Conservation (phyloP, 2,888 invertebrate genomes). For the Oscheius sp. region DNA sequence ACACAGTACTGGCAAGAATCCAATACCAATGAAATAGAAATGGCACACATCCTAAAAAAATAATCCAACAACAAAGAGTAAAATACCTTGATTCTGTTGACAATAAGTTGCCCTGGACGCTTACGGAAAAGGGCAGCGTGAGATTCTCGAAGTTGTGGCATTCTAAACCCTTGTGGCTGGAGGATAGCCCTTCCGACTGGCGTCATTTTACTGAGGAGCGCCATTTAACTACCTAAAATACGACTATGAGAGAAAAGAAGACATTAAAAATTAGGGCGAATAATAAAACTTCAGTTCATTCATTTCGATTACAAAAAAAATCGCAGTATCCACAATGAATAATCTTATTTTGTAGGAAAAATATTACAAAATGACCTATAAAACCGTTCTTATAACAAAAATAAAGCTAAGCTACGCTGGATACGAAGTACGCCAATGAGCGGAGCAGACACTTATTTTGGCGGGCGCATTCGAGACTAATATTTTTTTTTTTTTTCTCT, state of each 20-base stretch:
- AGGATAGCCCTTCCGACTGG: conserved; percentile 37
- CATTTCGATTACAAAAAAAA: no score
- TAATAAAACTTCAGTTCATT: no score
- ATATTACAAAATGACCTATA: no score
- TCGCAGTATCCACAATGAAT: no score
- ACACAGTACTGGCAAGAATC: conserved; percentile 58
- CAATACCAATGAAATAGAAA: conserved; percentile 66
- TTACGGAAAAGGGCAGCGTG: conserved; percentile 65
- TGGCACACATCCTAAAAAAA: conserved; percentile 57
- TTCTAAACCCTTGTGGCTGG: conserved; percentile 34
- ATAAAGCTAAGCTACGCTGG: no score
- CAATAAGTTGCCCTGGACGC: conserved; percentile 64
- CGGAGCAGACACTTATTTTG: no score
- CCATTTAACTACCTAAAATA: conserved; percentile 35
- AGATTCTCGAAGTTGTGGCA: conserved; percentile 49
- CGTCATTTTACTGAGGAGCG: conserved; percentile 51
- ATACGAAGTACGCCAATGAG: no score
- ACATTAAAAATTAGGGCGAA: no score
- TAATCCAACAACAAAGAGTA: not conserved
- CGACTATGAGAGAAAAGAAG: no score
- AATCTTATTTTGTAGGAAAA: no score
- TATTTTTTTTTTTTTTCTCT: not conserved
- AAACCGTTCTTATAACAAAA: no score
- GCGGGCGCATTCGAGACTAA: no score
- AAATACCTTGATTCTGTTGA: conserved; percentile 62